Percentiles rank a stretch among this genome's conserved stretches.
Evolutionary conservation across 2,113 vertebrate genomes (phyloP).

Genomic region (Leucopsar rothschildi): DNA sequence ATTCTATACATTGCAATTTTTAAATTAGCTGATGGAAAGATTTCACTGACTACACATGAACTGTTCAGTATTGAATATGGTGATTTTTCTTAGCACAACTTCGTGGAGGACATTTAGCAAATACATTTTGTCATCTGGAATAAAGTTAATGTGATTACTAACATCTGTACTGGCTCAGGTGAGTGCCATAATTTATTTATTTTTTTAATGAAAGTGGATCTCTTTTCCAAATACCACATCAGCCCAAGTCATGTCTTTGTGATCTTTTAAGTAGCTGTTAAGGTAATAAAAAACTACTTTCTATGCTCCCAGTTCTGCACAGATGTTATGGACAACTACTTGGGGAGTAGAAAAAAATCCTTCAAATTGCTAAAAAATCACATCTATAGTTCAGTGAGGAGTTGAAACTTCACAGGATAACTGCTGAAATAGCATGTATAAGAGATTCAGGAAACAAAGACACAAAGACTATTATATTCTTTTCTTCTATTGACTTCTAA

Average conservation of each 20-base stretch:
- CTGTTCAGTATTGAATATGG: background rate
- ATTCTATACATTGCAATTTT: constrained; percentile 6
- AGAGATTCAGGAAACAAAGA: background rate
- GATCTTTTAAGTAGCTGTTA: constrained; percentile 33
- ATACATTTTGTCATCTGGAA: constrained; percentile 8
- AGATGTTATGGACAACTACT: background rate
- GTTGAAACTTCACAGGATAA: background rate
- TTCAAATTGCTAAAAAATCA: background rate
- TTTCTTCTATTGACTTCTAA: background rate
- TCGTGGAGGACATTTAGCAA: background rate
- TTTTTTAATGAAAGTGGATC: background rate
- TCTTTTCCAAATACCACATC: constrained; percentile 18
- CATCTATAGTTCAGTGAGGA: background rate
- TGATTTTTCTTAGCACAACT: background rate
- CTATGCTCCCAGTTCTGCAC: background rate
- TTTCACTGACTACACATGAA: background rate
- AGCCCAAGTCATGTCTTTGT: background rate
- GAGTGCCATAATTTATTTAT: background rate
- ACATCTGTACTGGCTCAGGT: constrained; percentile 39
- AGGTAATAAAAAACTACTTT: constrained; percentile 11
- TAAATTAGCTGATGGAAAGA: constrained; percentile 8
- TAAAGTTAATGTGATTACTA: constrained; percentile 29
- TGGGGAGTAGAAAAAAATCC: background rate
- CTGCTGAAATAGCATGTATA: background rate
- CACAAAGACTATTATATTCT: background rate